A percentile compares a stretch with the other conserved stretches of the same genome.
Conservation (phyloP, 1,140 invertebrate species). For the Streblospio benedicti region DNA sequence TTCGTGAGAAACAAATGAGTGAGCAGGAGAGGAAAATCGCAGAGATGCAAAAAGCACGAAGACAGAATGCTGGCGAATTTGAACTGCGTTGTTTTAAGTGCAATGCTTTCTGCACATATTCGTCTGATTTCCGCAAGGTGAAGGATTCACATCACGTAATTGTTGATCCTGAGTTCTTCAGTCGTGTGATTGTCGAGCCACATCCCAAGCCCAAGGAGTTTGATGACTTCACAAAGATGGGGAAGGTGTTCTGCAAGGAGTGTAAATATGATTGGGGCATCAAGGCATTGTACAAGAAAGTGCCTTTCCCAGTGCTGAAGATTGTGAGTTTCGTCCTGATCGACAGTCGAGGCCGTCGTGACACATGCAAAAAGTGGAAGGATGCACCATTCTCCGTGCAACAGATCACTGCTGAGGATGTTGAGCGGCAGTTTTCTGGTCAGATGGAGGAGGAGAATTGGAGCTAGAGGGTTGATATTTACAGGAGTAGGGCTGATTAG, state of each 20-base stretch:
- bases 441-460: too few species aligned
- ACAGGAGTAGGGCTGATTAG: too few species aligned
- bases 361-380: slow-evolving; percentile 15
- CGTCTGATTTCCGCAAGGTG: slow-evolving; percentile 25
- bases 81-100: slow-evolving; percentile 28
- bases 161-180: slow-evolving; percentile 19
- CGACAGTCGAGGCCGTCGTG: slow-evolving; percentile 15
- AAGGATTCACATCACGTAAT: slow-evolving; percentile 25
- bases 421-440: too few species aligned
- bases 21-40: slow-evolving; percentile 6
- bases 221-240: slow-evolving; percentile 16
- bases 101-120: slow-evolving; percentile 24
- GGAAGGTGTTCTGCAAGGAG: slow-evolving; percentile 26
- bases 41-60: neutral
- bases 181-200: slow-evolving; percentile 10
- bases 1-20: slow-evolving; percentile 16
- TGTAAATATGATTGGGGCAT: slow-evolving; percentile 31
- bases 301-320: slow-evolving; percentile 26
- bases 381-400: slow-evolving; percentile 12
- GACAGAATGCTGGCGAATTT: slow-evolving; percentile 1
- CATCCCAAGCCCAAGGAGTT: slow-evolving; percentile 11
- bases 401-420: slow-evolving; percentile 7
- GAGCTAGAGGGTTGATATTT: too few species aligned
- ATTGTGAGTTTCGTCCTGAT: slow-evolving; percentile 24
- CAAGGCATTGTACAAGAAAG: slow-evolving; percentile 15